Percentiles rank a stretch among this genome's conserved stretches.
These are phyloP conservation scores for Diarsia mendica DNA, from an alignment of 2,888 invertebrate genomes.

Conservation along the genomic window DNA sequence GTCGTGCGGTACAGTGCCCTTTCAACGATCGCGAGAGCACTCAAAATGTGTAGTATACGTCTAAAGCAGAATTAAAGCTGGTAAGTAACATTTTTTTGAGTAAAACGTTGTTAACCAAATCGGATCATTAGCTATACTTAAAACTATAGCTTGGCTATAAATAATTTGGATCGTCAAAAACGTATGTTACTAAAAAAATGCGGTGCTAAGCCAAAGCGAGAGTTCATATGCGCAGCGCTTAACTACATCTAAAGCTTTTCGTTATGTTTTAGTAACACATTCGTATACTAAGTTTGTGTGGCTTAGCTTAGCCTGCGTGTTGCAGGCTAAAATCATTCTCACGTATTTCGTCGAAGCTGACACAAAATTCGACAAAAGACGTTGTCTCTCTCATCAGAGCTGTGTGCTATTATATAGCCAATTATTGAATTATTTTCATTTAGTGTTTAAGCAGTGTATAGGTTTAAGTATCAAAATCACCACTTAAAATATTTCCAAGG, in stretches of 20 bases:
- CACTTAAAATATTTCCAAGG: conserved; percentile 21
- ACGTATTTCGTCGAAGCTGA: conserved; percentile 7
- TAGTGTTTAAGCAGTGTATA: conserved; percentile 23
- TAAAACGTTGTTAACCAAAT: not conserved
- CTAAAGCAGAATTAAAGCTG: conserved; percentile 60
- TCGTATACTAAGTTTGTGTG: not conserved
- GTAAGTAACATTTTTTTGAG: conserved; percentile 67
- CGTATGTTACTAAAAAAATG: conserved; percentile 34
- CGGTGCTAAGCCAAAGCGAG: conserved; percentile 44
- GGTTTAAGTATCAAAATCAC: conserved; percentile 1
- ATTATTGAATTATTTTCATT: conserved; percentile 17
- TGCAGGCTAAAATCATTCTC: not conserved
- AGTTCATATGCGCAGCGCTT: conserved; percentile 11
- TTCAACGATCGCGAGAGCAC: conserved; percentile 15
- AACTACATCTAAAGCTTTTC: conserved; percentile 38
- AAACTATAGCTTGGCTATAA: not conserved
- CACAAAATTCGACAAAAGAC: conserved; percentile 12
- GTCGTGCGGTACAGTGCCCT: not conserved
- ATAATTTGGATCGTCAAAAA: conserved; percentile 28
- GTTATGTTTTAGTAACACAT: conserved; percentile 6
- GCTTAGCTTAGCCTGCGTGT: not conserved
- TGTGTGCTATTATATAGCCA: not conserved
- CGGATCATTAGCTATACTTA: not conserved
- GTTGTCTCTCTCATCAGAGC: not conserved
- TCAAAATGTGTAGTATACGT: conserved; percentile 61